Base-by-base conservation (phyloP, 2,797 vertebrate species). In the Hybognathus amarus region DNA sequence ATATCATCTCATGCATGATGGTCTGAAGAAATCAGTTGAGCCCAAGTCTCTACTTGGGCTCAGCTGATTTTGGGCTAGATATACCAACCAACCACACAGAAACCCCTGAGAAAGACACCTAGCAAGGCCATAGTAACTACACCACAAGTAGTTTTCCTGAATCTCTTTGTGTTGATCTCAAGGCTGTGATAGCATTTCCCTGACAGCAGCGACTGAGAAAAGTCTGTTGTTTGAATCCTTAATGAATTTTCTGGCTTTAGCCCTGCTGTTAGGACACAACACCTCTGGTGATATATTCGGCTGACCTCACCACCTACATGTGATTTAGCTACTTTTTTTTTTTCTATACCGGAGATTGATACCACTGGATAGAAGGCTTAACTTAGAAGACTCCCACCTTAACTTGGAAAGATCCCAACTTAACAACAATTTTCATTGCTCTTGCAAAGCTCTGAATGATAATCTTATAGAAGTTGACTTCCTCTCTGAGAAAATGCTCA, bases 201-300 rank as follows among this genome's bases (percentile, higher is more conserved):
- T 79, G 22, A 67, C 45, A 52, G 45, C 22, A 38, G 18, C 42
- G 9, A 9, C n/a, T 45, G 56, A 63, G 56, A 30, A 77, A 42
- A 27, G 24, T 27, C 27, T 36, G 54, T 47, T 73, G 5, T 70
- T 80, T 40, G 15, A 81, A 81, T 81, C 38, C 52, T 63, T 74
- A 64, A 82, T 82, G n/a, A 74, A 64, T 64, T 64, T 50, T 38
- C 59, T 64, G 75, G 76, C 30, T 50, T 69, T 83, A 59, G 68
- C 24, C n/a, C 64, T 79, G 33, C 76, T 74, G 50, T 33, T 75
- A 18, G 40, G 76, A 54, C 69, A 54, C 79, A 68, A 74, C 68
- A 81, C 59, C 69, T 47, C n/a, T 81, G 83, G 68, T 85, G 89
- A 90, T 85, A 80, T 80, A 50, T 81, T 82, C 42, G 13, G 85